A percentile compares a stretch with the other conserved stretches of the same genome.
These are phyloP conservation scores for Yponomeuta plumbellus DNA, from an alignment of 2,888 invertebrate species.

Conservation along the genomic window DNA sequence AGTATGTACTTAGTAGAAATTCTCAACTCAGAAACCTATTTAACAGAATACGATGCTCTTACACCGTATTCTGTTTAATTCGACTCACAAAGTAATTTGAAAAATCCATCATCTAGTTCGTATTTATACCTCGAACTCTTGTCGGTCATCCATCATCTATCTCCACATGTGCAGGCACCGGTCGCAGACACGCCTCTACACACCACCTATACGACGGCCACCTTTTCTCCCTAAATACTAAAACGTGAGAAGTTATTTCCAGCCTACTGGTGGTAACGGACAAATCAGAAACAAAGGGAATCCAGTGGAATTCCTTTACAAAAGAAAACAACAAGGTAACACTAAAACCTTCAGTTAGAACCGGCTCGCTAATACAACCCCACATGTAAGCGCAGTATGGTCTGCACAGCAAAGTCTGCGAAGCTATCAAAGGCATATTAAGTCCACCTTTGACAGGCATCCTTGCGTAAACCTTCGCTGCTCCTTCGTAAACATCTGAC, in stretches of 20 bases:
- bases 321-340: neutral
- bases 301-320: neutral
- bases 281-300: neutral
- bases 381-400: neutral
- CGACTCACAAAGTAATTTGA: neutral
- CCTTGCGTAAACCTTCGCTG: neutral
- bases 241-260: no score
- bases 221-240: no score
- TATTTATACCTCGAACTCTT: no score
- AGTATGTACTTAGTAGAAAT: no score
- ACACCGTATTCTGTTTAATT: neutral
- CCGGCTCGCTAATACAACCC: conserved; percentile 5
- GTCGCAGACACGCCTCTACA: no score
- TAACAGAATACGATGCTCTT: no score
- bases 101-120: neutral
- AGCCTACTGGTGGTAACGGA: neutral
- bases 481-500: neutral
- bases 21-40: no score
- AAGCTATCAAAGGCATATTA: neutral
- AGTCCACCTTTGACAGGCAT: neutral
- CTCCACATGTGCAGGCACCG: no score
- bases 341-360: neutral
- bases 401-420: neutral
- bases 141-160: no score
- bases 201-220: no score